Base-by-base conservation (phyloP, 2,797 vertebrate species). In the Pantherophis vulpinus region DNA sequence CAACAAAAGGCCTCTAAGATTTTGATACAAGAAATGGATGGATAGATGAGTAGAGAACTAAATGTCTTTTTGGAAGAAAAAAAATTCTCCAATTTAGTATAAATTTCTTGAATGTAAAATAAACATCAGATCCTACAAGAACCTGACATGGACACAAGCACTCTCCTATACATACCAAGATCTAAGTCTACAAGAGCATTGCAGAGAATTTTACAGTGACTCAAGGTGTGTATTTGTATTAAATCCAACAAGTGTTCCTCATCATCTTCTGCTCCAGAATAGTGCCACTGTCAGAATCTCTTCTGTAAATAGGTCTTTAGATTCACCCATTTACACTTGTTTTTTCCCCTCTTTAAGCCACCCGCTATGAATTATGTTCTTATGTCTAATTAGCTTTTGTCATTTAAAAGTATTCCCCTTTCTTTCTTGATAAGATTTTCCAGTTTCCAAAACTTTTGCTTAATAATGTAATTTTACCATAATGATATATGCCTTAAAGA, bases 381-480 rank as follows among this genome's bases (percentile, higher is more conserved):
- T 89, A 54, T 89, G 95, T 93, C 63, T 63, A 95, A 88, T 20
- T 51, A 2, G 10, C 70, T 89, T 89, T 94, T 70, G 12, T 94
- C n/a, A 58, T 92, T 87, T 59, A 90, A 89, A 88, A 59, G 89
- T 92, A n/a, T 66, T 37, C 1, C 0, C 0, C 42, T n/a, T 2
- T 66, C 87, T 91, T 63, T 93, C 90, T 93, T 86, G 66, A 29
- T n/a, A 29, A 93, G 92, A 88, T 94, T 94, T 96, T 93, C 86
- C 61, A 92, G 91, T 93, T 95, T 94, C 93, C 93, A 96, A 94
- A 95, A 93, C 91, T 95, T 95, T 27, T 86, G 60, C 47, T 89
- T 93, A 96, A 95, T 94, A 95, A 95, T 91, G 32, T 94, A 95
- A 97, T 96, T 96, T 96, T 1, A 91, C 79, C 93, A 93, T 95